These are phyloP conservation scores for Phyllopteryx taeniolatus DNA, from an alignment of 2,113 vertebrate species.

Conservation along the genomic window DNA sequence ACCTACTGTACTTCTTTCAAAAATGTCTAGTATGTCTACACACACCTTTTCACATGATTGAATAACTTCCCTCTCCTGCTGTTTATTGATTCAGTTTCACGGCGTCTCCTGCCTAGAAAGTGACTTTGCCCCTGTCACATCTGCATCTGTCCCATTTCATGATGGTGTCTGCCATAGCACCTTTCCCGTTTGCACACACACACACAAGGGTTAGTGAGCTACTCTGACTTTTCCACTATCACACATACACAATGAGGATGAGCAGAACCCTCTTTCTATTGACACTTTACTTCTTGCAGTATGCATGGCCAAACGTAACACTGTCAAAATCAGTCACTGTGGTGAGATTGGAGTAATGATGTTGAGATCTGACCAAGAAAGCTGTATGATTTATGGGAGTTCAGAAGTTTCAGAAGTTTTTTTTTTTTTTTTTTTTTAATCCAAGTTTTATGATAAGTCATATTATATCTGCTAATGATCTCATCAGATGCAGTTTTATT, in stretches of 20 bases:
- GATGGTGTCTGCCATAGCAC: conserved; percentile 28
- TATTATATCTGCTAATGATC: conserved; percentile 63
- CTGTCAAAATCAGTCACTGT: conserved; percentile 52
- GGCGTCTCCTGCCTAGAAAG: conserved; percentile 10
- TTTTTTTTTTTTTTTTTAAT: neutral
- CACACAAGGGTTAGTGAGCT: conserved; percentile 1
- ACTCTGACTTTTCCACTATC: conserved; percentile 2
- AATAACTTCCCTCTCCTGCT: conserved; percentile 25
- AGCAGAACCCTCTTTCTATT: conserved; percentile 24
- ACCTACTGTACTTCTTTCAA: conserved; percentile 5
- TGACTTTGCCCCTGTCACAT: conserved; percentile 29
- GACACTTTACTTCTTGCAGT: conserved; percentile 32
- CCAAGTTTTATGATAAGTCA: conserved; percentile 27
- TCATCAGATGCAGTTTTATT: conserved; percentile 59
- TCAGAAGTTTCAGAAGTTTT: conserved; percentile 35
- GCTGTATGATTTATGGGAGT: conserved; percentile 45
- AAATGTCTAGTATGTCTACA: conserved; percentile 10
- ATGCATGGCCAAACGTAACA: conserved; percentile 42
- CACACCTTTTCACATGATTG: conserved; percentile 34
- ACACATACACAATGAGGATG: neutral
- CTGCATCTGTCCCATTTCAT: conserved; percentile 31
- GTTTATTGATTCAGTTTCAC: conserved; percentile 39
- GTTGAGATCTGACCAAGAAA: conserved; percentile 39
- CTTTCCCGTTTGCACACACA: conserved; percentile 19
- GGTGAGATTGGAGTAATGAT: conserved; percentile 39